Conservation (phyloP, 2,113 vertebrate genomes). For the Chascanopsetta lugubris region DNA sequence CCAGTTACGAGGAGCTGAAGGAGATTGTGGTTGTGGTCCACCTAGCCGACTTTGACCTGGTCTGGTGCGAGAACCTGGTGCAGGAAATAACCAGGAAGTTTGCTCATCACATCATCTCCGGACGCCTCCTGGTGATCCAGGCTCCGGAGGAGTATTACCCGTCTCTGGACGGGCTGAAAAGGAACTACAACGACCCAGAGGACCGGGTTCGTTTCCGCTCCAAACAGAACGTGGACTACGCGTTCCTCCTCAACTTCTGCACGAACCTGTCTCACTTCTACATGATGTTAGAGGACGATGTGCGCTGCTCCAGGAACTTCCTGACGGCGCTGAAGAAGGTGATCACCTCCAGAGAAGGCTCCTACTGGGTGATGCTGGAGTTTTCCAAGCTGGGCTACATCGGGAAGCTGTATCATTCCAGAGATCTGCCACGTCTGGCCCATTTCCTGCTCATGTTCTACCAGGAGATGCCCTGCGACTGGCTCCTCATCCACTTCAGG, state of each 20-base stretch:
- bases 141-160: constrained; percentile 96
- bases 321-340: constrained; percentile 97
- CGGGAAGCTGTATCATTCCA: constrained; percentile 92
- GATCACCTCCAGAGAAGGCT: constrained; percentile 92
- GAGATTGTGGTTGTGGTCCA: constrained; percentile 96
- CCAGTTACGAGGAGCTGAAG: constrained; percentile 96
- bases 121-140: constrained; percentile 93
- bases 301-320: constrained; percentile 95
- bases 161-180: constrained; percentile 91
- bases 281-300: constrained; percentile 97
- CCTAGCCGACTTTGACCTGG: constrained; percentile 92
- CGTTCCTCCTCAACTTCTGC: constrained; percentile 93
- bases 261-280: constrained; percentile 98
- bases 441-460: constrained; percentile 99
- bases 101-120: constrained; percentile 96
- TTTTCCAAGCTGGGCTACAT: constrained; percentile 99
- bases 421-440: constrained; percentile 89
- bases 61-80: constrained; percentile 92
- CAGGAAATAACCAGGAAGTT: constrained; percentile 96
- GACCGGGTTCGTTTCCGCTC: constrained; percentile 96
- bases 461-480: constrained; percentile 99
- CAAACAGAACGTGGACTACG: constrained; percentile 96
- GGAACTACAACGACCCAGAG: constrained; percentile 98
- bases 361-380: constrained; percentile 97
- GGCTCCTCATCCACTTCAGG: constrained; percentile 95